These are phyloP conservation scores for Moxostoma hubbsi DNA, from an alignment of 2,797 vertebrate genomes.

Conservation along the genomic window DNA sequence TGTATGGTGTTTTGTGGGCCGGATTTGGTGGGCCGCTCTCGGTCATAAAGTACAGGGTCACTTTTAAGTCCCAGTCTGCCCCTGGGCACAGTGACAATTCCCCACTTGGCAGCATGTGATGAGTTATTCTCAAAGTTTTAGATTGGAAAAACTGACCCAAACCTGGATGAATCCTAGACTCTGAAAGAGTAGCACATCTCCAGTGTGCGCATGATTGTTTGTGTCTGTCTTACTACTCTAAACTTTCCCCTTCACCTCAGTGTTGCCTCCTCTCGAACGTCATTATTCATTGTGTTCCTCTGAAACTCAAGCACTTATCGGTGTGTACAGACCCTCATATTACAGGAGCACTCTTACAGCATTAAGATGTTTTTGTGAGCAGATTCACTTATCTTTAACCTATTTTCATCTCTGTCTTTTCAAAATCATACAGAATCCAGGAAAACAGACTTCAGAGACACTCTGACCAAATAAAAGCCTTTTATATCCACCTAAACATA, in stretches of 20 bases:
- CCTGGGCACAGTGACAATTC: no score
- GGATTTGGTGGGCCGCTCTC: no score
- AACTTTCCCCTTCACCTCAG: not conserved
- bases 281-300: constrained; percentile 20
- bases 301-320: constrained; percentile 71
- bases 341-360: constrained; percentile 29
- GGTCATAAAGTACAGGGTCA: no score
- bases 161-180: no score
- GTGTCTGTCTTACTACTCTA: no score
- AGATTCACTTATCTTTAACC: constrained; percentile 62
- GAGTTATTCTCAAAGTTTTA: no score
- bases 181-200: no score
- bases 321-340: constrained; percentile 63
- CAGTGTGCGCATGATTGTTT: no score
- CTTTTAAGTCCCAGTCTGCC: no score
- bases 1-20: no score
- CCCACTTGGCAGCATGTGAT: no score
- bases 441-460: constrained; percentile 44
- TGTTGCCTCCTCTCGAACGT: not conserved
- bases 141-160: no score
- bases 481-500: constrained; percentile 15
- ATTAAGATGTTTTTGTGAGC: constrained; percentile 68
- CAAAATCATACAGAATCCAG: constrained; percentile 40
- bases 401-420: constrained; percentile 45
- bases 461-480: constrained; percentile 7